A percentile compares a stretch with the other conserved stretches of the same genome.
phyloP scores from a whole-genome alignment of 1,140 invertebrate genomes.

The Drosophila lacertosa region DNA sequence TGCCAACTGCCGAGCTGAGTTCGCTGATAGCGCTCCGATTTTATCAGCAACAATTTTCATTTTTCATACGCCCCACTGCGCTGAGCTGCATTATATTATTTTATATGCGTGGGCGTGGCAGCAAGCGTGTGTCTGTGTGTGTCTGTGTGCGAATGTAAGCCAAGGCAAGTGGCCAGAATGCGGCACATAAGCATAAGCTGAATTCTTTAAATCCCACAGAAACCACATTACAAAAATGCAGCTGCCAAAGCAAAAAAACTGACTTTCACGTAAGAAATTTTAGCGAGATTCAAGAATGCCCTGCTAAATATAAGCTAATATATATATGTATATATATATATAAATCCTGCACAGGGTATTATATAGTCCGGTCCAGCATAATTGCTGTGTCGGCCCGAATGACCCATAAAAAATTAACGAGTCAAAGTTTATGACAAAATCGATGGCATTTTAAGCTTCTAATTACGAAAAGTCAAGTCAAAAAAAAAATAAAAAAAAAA shows the following conservation, averaged over 20 bases:
- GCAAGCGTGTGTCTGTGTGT: background rate
- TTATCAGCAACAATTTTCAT: conserved; percentile 81
- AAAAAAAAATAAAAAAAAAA: too few species aligned
- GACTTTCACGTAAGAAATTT: background rate
- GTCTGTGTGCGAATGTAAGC: conserved; percentile 48
- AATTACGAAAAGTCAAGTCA: conserved; percentile 51
- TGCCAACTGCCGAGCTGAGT: conserved; percentile 55
- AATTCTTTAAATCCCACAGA: conserved; percentile 68
- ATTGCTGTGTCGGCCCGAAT: conserved; percentile 20
- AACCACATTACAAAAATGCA: conserved; percentile 29
- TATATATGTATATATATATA: too few species aligned
- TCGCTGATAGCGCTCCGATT: conserved; percentile 71
- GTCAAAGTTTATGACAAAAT: conserved; percentile 54
- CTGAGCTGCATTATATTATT: conserved; percentile 57
- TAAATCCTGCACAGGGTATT: background rate
- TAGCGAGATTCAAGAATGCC: background rate
- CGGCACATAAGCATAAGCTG: conserved; percentile 59
- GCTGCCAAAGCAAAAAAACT: background rate
- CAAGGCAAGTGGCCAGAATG: conserved; percentile 72
- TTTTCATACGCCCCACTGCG: conserved; percentile 56
- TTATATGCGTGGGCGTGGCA: conserved; percentile 30
- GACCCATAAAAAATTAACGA: conserved; percentile 27
- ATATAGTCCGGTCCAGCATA: conserved; percentile 5
- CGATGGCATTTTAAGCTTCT: conserved; percentile 57
- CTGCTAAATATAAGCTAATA: background rate